phyloP scores from a whole-genome alignment of 2,113 vertebrate species.

The Oxyruncus cristatus region DNA sequence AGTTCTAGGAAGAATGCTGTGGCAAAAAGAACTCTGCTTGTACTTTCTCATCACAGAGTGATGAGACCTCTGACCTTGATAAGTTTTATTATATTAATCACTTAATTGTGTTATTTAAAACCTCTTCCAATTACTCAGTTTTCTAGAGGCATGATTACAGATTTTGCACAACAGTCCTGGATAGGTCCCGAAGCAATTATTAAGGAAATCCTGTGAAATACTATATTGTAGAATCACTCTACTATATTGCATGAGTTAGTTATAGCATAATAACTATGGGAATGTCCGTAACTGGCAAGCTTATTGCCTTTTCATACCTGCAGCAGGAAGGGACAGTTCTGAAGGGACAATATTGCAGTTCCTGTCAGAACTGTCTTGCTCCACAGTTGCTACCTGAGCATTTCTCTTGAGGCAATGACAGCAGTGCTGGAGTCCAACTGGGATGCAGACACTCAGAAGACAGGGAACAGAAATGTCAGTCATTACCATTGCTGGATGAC shows the following conservation, averaged over 20 bases:
- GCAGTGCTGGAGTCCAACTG: background rate
- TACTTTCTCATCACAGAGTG: background rate
- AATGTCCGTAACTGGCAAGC: background rate
- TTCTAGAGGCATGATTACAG: background rate
- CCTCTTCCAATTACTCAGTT: background rate
- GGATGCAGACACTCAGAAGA: background rate
- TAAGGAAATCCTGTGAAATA: conserved; percentile 13
- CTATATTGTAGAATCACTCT: background rate
- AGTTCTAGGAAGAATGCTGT: background rate
- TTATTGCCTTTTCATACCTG: background rate
- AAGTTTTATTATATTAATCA: conserved; percentile 16
- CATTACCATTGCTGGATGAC: background rate
- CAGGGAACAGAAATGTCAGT: background rate
- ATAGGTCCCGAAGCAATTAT: background rate
- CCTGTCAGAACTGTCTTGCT: background rate
- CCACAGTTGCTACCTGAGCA: background rate
- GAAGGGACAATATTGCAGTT: background rate
- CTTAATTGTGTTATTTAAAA: background rate
- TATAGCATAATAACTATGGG: background rate
- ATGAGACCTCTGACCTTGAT: background rate
- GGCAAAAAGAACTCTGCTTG: background rate
- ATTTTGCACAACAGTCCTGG: background rate
- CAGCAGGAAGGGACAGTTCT: background rate
- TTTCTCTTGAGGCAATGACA: background rate
- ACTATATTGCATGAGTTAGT: background rate